Evolutionary conservation across 2,797 vertebrate species (phyloP).

Genomic region (Luscinia megarhynchos): DNA sequence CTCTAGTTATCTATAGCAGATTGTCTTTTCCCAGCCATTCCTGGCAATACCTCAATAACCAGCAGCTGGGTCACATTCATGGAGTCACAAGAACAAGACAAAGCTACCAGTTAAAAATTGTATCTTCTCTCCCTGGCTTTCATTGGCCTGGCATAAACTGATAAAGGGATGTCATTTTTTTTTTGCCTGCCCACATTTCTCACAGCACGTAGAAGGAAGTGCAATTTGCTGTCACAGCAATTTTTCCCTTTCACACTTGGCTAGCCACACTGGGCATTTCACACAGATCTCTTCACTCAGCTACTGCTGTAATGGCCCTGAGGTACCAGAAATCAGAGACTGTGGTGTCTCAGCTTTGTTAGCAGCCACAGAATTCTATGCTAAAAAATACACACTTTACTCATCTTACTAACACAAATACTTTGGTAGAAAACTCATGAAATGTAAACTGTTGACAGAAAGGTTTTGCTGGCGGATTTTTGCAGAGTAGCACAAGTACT

Average conservation of each 20-base stretch:
- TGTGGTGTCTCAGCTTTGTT: background rate
- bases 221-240: slow-evolving; percentile 3
- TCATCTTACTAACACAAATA: background rate
- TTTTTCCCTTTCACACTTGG: slow-evolving; percentile 36
- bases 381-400: background rate
- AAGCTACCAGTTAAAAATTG: slow-evolving; percentile 32
- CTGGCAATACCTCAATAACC: slow-evolving; percentile 44
- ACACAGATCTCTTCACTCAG: slow-evolving; percentile 3
- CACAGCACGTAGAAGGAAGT: background rate
- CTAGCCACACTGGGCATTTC: background rate
- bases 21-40: slow-evolving; percentile 21
- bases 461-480: background rate
- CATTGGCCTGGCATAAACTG: background rate
- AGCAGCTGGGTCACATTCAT: slow-evolving; percentile 44
- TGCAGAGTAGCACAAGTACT: background rate
- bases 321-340: background rate
- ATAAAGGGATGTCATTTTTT: background rate
- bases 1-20: slow-evolving; percentile 26
- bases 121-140: slow-evolving; percentile 6
- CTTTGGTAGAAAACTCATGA: background rate
- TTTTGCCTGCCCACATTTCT: slow-evolving; percentile 25
- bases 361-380: background rate
- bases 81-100: slow-evolving; percentile 17
- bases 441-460: background rate
- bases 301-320: background rate